Base-by-base conservation (phyloP, 53 echinoderm and acorn worm genomes). In the Astropecten irregularis region DNA sequence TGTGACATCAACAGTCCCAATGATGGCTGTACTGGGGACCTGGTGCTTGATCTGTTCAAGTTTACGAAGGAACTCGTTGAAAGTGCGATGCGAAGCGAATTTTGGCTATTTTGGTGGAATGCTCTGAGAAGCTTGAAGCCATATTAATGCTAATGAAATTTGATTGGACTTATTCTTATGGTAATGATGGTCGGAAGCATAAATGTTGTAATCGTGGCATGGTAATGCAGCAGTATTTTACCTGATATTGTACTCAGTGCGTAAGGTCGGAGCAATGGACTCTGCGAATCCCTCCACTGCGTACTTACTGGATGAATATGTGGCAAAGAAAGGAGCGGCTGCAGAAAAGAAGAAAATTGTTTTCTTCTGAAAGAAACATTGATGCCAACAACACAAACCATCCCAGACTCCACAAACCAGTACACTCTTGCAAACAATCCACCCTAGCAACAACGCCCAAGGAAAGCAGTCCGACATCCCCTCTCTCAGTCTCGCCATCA, bases 231-330 rank as follows among this genome's bases (percentile, higher is more conserved):
- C 26, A n/a, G n/a, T n/a, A n/a, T n/a, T n/a, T n/a, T 69, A 69
- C 69, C 46, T 69, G 13, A 69, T 69, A 1, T 69, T 69, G 48
- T 69, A 69, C 27, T 31, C 69, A 47, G 46, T 48, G 28, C 69
- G 40, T 21, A 74, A 29, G n/a, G 55, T 9, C n/a, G 76, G 10
- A 15, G 76, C 56, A 56, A 74, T 74, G 28, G 76, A 74, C 46
- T 74, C 76, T 3, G 39, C 36, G 57, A 53, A 74, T 34, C 76
- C 76, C 37, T 74, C 76, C 35, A 74, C 33, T 14, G 76, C 76
- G 16, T 54, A 74, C 55, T 74, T 74, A 13, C 55, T 16, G 14
- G 76, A 32, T 35, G 58, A 25, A 38, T 74, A 74, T 13, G 54
- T 57, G 34, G 38, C 9, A 39, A 51, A 54, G 54, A 74, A 74